These are phyloP conservation scores for Mormyrus hasselquistii DNA, from an alignment of 2,797 vertebrate genomes.

Conservation along the genomic window DNA sequence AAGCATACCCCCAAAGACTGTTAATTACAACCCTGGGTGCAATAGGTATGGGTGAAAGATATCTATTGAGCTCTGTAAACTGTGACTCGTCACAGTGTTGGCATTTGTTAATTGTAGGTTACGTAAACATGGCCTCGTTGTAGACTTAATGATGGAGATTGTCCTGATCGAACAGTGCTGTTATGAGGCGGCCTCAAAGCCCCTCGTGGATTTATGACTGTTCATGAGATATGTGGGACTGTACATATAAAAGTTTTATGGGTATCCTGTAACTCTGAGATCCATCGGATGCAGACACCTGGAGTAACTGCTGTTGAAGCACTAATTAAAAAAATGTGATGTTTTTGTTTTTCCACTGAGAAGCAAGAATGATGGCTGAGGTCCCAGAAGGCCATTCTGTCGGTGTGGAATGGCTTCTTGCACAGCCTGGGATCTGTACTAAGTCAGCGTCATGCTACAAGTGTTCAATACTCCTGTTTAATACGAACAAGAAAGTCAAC, in stretches of 20 bases:
- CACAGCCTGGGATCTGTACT: background rate
- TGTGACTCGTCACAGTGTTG: background rate
- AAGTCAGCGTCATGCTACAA: background rate
- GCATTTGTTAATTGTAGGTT: background rate
- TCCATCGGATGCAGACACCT: background rate
- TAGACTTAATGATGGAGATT: background rate
- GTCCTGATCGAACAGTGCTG: background rate
- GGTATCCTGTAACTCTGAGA: background rate
- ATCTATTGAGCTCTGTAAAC: background rate
- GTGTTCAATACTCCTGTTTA: background rate
- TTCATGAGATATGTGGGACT: background rate
- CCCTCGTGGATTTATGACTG: background rate
- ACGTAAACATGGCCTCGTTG: background rate
- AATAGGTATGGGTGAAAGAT: background rate
- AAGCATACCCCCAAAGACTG: background rate
- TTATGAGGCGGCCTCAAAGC: background rate
- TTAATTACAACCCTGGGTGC: background rate
- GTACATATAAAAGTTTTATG: background rate
- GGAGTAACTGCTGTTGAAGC: background rate
- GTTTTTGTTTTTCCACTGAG: background rate
- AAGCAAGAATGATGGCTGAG: constrained; percentile 15
- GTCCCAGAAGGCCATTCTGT: background rate
- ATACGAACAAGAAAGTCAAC: background rate
- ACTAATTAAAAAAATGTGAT: background rate
- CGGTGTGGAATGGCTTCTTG: background rate